Percentiles rank a stretch among this genome's conserved stretches.
These are phyloP conservation scores for Xestia rhomboidea DNA, from an alignment of 2,888 invertebrate genomes.

Conservation along the genomic window DNA sequence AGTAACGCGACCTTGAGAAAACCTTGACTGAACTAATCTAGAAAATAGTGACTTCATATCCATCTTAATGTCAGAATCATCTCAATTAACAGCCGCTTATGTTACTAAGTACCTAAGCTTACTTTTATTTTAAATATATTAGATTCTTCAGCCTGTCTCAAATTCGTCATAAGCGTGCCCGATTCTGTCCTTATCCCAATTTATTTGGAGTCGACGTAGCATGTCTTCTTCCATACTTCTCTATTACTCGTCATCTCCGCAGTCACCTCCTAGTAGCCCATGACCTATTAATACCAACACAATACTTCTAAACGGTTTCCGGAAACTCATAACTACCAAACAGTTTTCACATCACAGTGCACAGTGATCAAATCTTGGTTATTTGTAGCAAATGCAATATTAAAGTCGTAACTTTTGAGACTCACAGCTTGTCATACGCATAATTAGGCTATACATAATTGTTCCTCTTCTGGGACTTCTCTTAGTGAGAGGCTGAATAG, in stretches of 20 bases:
- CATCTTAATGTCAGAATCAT: neutral
- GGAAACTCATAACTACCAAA: neutral
- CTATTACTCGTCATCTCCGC: neutral
- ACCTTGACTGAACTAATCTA: constrained; percentile 41
- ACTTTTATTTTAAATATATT: neutral
- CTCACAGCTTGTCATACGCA: neutral
- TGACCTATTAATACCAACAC: neutral
- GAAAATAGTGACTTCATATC: constrained; percentile 12
- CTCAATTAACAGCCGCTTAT: neutral
- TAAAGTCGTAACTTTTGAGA: neutral
- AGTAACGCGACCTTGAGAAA: constrained; percentile 25
- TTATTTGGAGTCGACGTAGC: too few relatives aligned
- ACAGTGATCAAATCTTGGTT: neutral
- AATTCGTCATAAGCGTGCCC: neutral
- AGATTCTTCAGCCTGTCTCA: neutral
- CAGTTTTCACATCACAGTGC: neutral
- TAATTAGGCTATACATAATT: neutral
- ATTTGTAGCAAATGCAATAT: neutral
- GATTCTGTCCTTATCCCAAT: too few relatives aligned
- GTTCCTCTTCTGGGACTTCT: neutral
- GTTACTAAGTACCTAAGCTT: neutral
- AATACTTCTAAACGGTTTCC: neutral
- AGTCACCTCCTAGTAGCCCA: neutral
- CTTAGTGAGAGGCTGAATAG: neutral
- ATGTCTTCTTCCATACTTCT: neutral